Percentiles rank a stretch among this genome's conserved stretches.
phyloP scores from a whole-genome alignment of 2,797 vertebrate genomes.

The Lycodopsis pacificus region DNA sequence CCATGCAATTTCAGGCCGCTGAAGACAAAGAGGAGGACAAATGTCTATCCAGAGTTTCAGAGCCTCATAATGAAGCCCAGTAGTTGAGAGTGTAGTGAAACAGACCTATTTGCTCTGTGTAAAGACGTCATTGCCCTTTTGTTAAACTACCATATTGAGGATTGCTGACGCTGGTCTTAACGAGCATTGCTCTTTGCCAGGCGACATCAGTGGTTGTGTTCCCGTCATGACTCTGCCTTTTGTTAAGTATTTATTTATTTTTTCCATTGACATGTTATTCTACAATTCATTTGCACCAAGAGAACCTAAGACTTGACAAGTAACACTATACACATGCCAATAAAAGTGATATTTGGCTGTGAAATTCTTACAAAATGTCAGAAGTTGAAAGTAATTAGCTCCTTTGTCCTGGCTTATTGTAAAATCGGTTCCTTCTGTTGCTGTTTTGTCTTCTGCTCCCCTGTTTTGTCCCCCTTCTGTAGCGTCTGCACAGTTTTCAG shows the following conservation, averaged over 20 bases:
- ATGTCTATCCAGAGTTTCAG: slow-evolving; percentile 30
- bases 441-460: background rate
- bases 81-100: slow-evolving; percentile 35
- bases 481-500: slow-evolving; percentile 39
- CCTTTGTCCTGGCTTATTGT: slow-evolving; percentile 47
- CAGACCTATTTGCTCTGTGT: slow-evolving; percentile 39
- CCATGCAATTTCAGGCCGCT: slow-evolving; percentile 43
- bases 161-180: slow-evolving; percentile 54
- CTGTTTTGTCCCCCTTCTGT: slow-evolving; percentile 14
- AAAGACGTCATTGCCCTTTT: slow-evolving; percentile 50
- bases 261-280: slow-evolving; percentile 49
- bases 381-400: slow-evolving; percentile 56
- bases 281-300: slow-evolving; percentile 36
- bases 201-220: slow-evolving; percentile 29
- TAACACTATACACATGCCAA: slow-evolving; percentile 54
- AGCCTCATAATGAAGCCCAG: slow-evolving; percentile 11
- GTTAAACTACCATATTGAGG: slow-evolving; percentile 47
- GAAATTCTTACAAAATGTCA: slow-evolving; percentile 52
- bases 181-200: slow-evolving; percentile 48
- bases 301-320: slow-evolving; percentile 43
- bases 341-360: slow-evolving; percentile 43
- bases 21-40: slow-evolving; percentile 48
- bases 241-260: slow-evolving; percentile 50
- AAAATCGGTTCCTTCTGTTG: slow-evolving; percentile 40
- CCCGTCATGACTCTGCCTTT: slow-evolving; percentile 61